Evolutionary conservation across 2,113 vertebrate species (phyloP), one percentile per base, ranked within the genome.

Genomic region (Dasyornis broadbenti): DNA sequence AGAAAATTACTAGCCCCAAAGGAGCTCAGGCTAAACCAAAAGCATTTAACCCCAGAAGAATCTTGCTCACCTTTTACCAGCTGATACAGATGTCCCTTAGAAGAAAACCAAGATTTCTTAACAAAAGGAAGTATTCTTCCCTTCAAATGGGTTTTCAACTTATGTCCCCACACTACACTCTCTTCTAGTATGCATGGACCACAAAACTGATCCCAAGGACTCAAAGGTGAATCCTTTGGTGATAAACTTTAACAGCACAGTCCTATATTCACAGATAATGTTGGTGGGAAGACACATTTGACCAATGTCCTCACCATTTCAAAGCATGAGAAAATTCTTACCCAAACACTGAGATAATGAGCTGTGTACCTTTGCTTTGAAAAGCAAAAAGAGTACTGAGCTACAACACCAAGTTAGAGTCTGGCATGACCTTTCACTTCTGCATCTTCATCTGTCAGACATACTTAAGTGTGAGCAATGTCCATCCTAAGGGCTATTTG

Each of bases 21-120:
- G 90, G 28, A 95, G 6, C 50, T 84, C 56, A 82, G 57, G 63
- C n/a, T 37, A 40, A 97, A 97, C 47, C 26, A 82, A 72, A 95
- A 77, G 24, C 24, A 57, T 91, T 91, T 94, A 93, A 93, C 15
- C 11, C 37, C 35, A 70, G 49, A 84, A 91, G 70, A 61, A 59
- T 42, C 35, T 47, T 76, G 44, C 40, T 79, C 22, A 63, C 33
- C 35, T 80, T 63, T 31, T 75, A 26, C 70, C 65, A 79, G 44
- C 49, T 83, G 61, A 44, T 35, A 49, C 45, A 77, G 27, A 23
- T 89, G 19, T 53, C 49, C 30, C 40, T 64, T 63, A 16, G 31
- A 44, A 63, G 47, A 56, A 86, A 72, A 33, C 8, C 26, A 71
- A 63, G 33, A 44, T 44, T 50, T 75, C 44, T 52, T 61, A 78